Conservation (phyloP, 2,113 vertebrate species). For the Trematomus loennbergii region DNA sequence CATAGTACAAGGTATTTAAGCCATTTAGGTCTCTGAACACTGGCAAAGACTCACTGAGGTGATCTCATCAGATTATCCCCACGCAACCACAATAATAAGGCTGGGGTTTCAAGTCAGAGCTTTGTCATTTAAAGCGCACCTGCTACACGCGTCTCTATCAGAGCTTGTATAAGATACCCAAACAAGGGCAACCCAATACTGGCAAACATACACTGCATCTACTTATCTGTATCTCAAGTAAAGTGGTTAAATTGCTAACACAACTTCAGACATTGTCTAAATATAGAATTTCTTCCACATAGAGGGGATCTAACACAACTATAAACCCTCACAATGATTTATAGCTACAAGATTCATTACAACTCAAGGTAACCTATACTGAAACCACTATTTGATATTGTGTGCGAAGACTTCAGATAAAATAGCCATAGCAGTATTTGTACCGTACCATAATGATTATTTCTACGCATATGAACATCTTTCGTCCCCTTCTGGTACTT, state of each 20-base stretch:
- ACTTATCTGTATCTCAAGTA: not conserved
- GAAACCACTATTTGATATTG: not conserved
- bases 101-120: slow-evolving; percentile 53
- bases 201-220: not conserved
- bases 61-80: slow-evolving; percentile 72
- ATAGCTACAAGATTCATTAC: not conserved
- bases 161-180: slow-evolving; percentile 6
- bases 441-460: not conserved
- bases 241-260: not conserved
- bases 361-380: not conserved
- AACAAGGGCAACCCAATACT: slow-evolving; percentile 35
- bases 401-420: not conserved
- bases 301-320: not conserved
- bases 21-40: slow-evolving; percentile 61
- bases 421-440: not conserved
- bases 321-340: not conserved
- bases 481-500: not conserved
- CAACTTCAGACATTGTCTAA: not conserved
- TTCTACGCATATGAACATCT: not conserved
- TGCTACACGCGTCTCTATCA: slow-evolving; percentile 55
- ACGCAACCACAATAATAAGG: slow-evolving; percentile 64
- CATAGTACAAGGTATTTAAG: slow-evolving; percentile 61
- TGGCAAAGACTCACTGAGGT: slow-evolving; percentile 50
- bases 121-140: slow-evolving; percentile 59
- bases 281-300: not conserved